Evolutionary conservation across 2,113 vertebrate genomes (phyloP), one percentile per base, ranked within the genome.

Genomic region (Kobus ellipsiprymnus): DNA sequence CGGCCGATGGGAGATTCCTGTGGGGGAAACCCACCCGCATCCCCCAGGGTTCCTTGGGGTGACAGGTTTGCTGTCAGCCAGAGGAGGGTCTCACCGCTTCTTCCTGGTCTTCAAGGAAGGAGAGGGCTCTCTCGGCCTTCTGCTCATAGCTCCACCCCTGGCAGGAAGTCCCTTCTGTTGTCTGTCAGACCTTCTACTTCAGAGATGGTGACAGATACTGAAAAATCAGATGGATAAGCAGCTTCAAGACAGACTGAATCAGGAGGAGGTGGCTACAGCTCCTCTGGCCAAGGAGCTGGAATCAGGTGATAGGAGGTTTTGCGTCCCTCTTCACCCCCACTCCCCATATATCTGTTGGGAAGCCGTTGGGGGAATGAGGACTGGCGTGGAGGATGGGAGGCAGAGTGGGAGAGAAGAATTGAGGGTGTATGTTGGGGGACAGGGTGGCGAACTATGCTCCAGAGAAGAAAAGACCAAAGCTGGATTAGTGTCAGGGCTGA

Each of bases 181-280:
- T 81, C 80, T 92, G 77, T 90, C 90, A 92, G 95, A 23, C 64
- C 77, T 94, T 77, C 59, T 40, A 16, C 82, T 97, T 86, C 88
- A 90, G 86, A 97, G 67, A 91, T 88, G 84, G 88, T 94, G 55
- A 92, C 89, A 97, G 97, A 95, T 89, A 87, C 9, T 94, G 96
- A 95, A 86, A 86, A 94, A 91, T 90, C 81, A 95, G 67, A 95
- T 92, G 36, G 1, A 81, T 96, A 71, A 94, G 55, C 90, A 96
- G 83, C 94, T 96, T 74, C 95, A 74, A 87, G 92, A 96, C 85
- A 86, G 78, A 50, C 95, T 83, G 94, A 91, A 93, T 44, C 87
- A 71, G 89, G 89, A 97, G 17, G 9, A 93, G 71, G 97, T 88
- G 97, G 81, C 83, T 62, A 62, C 84, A 54, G 90, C 88, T 93